phyloP scores from a whole-genome alignment of 2,113 vertebrate species.

The Cinclus cinclus region DNA sequence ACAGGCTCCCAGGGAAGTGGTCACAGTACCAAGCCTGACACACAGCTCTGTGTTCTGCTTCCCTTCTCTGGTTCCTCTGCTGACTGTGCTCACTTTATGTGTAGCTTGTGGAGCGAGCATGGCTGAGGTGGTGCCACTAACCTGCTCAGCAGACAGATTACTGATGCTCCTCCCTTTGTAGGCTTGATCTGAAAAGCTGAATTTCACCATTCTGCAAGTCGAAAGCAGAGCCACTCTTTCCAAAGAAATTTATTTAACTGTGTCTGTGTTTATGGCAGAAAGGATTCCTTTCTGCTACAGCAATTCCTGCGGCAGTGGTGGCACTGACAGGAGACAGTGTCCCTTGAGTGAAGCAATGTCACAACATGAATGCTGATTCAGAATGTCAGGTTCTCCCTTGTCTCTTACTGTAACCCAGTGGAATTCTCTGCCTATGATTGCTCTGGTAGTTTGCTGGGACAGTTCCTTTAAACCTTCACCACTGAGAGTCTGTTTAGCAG shows the following conservation, averaged over 20 bases:
- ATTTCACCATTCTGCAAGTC: neutral
- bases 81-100: rapidly evolving
- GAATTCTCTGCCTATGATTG: neutral
- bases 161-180: rapidly evolving
- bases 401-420: neutral
- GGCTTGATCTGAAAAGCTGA: neutral
- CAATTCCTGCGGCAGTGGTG: neutral
- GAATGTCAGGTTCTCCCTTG: neutral
- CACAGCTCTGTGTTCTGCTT: neutral
- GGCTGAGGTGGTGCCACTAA: neutral
- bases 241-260: neutral
- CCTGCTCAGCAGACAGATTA: neutral
- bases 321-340: neutral
- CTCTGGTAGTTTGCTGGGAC: neutral
- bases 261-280: rapidly evolving
- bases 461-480: neutral
- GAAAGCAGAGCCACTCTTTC: neutral
- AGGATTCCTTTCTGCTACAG: neutral
- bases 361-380: rapidly evolving
- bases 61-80: neutral
- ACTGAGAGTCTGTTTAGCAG: neutral
- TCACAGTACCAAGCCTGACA: neutral
- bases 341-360: neutral
- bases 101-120: neutral
- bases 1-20: neutral